A percentile compares a stretch with the other conserved stretches of the same genome.
Conservation (phyloP, 1,140 invertebrate species). For the Ostrea denselamellosa region DNA sequence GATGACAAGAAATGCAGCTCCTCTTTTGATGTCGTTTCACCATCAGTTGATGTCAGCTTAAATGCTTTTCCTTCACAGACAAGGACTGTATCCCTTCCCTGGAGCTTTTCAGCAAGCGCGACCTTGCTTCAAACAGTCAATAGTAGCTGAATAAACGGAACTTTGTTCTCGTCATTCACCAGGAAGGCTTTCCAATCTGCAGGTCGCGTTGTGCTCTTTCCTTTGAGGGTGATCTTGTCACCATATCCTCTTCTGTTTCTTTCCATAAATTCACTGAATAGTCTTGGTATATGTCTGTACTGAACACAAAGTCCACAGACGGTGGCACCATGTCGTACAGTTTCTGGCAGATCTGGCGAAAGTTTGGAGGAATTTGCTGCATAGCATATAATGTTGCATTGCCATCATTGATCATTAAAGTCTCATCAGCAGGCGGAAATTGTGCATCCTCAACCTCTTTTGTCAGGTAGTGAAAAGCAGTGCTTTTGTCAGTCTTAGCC, state of each 20-base stretch:
- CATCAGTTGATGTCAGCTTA: too few species aligned
- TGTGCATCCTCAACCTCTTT: too few species aligned
- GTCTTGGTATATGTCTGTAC: conserved; percentile 40
- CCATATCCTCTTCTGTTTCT: neutral
- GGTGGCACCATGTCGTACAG: neutral
- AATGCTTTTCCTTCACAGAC: too few species aligned
- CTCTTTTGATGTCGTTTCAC: too few species aligned
- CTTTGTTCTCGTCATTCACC: too few species aligned
- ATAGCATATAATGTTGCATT: conserved; percentile 52
- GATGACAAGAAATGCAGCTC: too few species aligned
- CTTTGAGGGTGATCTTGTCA: conserved; percentile 47
- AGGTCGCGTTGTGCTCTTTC: conserved; percentile 48
- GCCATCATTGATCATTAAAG: conserved; percentile 50
- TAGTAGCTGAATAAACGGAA: too few species aligned
- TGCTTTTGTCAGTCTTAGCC: too few species aligned
- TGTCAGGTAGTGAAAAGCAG: too few species aligned
- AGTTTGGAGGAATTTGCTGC: conserved; percentile 37
- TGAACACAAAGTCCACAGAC: neutral
- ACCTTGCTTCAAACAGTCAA: too few species aligned
- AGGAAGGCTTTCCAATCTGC: conserved; percentile 56
- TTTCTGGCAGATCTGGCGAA: conserved; percentile 44
- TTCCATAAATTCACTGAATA: conserved; percentile 28
- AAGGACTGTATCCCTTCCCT: too few species aligned
- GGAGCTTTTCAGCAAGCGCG: too few species aligned
- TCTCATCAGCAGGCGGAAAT: conserved; percentile 47